phyloP scores from a whole-genome alignment of 2,888 invertebrate species.

The Altica lythri region DNA sequence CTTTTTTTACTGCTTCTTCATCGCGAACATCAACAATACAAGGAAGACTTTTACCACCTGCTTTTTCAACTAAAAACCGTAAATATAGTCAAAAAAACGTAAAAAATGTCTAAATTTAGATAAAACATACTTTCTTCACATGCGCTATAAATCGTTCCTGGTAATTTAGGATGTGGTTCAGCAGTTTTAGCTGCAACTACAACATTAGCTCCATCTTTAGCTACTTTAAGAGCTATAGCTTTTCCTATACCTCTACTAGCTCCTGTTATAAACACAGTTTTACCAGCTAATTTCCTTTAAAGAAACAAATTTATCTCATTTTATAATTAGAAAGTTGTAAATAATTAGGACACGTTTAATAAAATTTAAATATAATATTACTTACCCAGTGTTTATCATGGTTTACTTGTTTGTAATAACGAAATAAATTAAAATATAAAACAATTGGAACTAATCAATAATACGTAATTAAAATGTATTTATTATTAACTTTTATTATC shows the following conservation, averaged over 20 bases:
- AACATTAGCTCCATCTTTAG: conserved; percentile 90
- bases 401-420: no score
- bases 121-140: conserved; percentile 86
- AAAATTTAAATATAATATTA: no score
- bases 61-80: conserved; percentile 72
- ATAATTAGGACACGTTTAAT: no score
- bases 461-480: no score
- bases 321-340: no score
- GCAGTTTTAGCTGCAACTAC: conserved; percentile 92
- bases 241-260: conserved; percentile 97
- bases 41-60: conserved; percentile 84
- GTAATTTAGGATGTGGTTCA: conserved; percentile 86
- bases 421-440: no score
- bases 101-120: not conserved
- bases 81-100: conserved; percentile 10
- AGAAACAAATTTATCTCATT: no score
- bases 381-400: no score
- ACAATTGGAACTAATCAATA: no score
- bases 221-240: conserved; percentile 90
- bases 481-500: no score
- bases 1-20: conserved; percentile 73
- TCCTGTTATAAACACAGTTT: conserved; percentile 93
- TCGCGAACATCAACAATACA: conserved; percentile 88
- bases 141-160: conserved; percentile 89
- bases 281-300: conserved; percentile 82